Percentiles rank a stretch among this genome's conserved stretches.
Evolutionary conservation across 2,797 vertebrate species (phyloP).

Genomic region (Sebastes kiyomatsui): DNA sequence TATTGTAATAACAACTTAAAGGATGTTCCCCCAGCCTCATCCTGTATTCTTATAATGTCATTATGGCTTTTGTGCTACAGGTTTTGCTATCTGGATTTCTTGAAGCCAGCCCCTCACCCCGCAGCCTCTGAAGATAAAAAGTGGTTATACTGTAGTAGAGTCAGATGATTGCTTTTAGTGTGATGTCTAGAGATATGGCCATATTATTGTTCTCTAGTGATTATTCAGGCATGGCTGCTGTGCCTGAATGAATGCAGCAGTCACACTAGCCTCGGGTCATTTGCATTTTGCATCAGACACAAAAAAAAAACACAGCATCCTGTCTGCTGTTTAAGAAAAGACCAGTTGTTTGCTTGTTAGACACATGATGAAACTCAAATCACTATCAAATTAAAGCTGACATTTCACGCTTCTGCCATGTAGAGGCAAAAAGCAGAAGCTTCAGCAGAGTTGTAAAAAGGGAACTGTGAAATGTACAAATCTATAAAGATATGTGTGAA

Average conservation of each 20-base stretch:
- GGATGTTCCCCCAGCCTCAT: neutral
- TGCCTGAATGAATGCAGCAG: neutral
- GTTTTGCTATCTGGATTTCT: neutral
- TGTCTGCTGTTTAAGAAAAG: neutral
- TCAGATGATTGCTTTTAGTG: neutral
- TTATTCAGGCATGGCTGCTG: neutral
- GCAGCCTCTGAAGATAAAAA: neutral
- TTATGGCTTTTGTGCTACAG: neutral
- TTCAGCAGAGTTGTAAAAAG: neutral
- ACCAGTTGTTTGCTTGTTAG: neutral
- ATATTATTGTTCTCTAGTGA: neutral
- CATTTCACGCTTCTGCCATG: neutral
- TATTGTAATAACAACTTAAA: neutral
- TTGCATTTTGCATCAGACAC: constrained; percentile 10
- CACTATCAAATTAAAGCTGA: neutral
- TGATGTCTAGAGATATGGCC: neutral
- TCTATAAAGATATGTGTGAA: neutral
- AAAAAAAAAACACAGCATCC: neutral
- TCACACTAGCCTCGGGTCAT: neutral
- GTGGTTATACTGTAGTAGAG: neutral
- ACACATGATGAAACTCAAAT: neutral
- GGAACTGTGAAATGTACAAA: neutral
- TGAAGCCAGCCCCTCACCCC: neutral
- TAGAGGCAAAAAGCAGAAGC: neutral
- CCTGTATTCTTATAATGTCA: neutral